Base-by-base conservation (phyloP, 2,888 invertebrate genomes). In the Caenorhabditis becei region DNA sequence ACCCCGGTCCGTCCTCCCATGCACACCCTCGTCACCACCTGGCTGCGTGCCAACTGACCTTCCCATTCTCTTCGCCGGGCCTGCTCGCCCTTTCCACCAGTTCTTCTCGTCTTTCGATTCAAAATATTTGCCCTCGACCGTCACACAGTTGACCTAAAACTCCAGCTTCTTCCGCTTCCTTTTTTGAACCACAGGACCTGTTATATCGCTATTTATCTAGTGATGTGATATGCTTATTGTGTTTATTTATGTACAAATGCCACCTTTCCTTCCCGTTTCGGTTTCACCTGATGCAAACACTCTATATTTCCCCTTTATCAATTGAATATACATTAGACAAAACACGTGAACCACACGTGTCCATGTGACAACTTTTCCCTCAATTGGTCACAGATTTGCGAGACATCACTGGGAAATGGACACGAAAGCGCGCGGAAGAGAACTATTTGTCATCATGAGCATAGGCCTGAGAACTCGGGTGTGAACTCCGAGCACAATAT, bases 391-490 rank as follows among this genome's bases (percentile, higher is more conserved):
- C 61, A 61, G 47, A 61, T n/a, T 24, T 47, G 24, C 44, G 41
- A 41, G 41, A 14, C 16, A 10, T 47, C 47, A 14, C 41, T 7
- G 4, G 16, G 16, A 41, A 41, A 14, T 11, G 24, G 59, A 61
- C 18, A 24, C 11, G 44, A 47, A 7, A 28, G 61, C 28, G 26
- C 61, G 16, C 14, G n/a, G 26, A 20, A 59, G 37, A 47, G 59
- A 37, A 59, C 59, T 59, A 59, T 61, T 61, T 61, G 61, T 61
- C 61, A 61, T 61, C 61, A 61, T 61, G 61, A 28, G 26, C 61
- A 16, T 7, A 20, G 10, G 10, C 41, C 41, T 10, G 1, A 1
- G 47, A 1, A n/a, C 26, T 47, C 16, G 41, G 41, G 47, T 47
- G 47, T 37, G 35, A 58, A 58, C n/a, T n/a, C n/a, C 23, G 61